These are phyloP conservation scores for Varanus komodoensis DNA, from an alignment of 2,113 vertebrate genomes.

Conservation along the genomic window DNA sequence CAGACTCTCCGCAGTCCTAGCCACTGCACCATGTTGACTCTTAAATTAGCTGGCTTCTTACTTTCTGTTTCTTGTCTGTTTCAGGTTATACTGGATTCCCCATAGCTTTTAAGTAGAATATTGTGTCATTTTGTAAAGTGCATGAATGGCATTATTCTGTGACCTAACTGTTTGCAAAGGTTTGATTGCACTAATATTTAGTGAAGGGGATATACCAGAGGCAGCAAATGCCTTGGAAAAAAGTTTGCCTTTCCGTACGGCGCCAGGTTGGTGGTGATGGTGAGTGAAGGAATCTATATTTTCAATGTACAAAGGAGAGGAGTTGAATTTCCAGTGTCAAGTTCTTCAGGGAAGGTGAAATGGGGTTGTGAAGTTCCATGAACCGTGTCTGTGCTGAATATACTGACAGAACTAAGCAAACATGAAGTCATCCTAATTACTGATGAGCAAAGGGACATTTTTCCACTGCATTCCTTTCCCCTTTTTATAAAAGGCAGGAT, in stretches of 20 bases:
- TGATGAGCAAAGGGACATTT: constrained; percentile 65
- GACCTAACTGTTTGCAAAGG: background rate
- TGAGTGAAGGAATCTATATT: constrained; percentile 17
- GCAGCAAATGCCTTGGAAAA: constrained; percentile 22
- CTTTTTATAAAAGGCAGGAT: constrained; percentile 43
- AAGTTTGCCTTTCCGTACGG: background rate
- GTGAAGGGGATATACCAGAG: rapidly evolving
- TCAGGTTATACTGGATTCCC: rapidly evolving
- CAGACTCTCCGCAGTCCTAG: background rate
- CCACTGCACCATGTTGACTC: background rate
- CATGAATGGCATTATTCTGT: background rate
- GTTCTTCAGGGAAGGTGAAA: constrained; percentile 39
- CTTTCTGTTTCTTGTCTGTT: background rate
- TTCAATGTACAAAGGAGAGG: constrained; percentile 22
- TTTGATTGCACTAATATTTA: background rate
- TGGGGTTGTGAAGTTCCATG: constrained; percentile 30
- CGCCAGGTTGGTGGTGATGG: background rate
- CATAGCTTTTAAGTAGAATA: background rate
- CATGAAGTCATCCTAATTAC: constrained; percentile 59
- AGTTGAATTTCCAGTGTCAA: constrained; percentile 21
- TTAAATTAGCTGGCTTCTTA: background rate
- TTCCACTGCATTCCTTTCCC: constrained; percentile 31
- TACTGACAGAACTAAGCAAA: constrained; percentile 52
- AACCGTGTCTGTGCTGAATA: background rate
- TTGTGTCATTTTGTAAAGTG: background rate